Conservation (phyloP, 2,888 invertebrate species). For the Andrena dorsata region DNA sequence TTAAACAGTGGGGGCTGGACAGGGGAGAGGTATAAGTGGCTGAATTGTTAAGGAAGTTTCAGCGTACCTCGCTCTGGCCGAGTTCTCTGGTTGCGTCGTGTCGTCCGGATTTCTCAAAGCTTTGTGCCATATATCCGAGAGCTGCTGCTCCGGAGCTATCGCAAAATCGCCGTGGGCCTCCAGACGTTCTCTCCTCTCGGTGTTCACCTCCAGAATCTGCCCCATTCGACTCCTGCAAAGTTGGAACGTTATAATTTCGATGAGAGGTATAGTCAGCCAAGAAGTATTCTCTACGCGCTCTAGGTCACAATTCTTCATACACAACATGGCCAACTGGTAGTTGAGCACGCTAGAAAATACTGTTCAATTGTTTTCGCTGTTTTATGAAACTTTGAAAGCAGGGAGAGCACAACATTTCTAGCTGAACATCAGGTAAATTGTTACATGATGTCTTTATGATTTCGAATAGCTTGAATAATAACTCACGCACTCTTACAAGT, state of each 20-base stretch:
- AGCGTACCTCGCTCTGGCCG: conserved; percentile 75
- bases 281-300: not conserved
- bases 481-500: no score
- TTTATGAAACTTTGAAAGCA: no score
- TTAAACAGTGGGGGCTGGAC: not conserved
- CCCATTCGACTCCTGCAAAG: conserved; percentile 75
- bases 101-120: conserved; percentile 81
- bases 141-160: conserved; percentile 82
- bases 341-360: not conserved
- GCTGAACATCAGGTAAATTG: no score
- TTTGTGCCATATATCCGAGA: conserved; percentile 84
- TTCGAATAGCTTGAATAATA: no score
- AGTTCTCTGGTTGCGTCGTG: conserved; percentile 64
- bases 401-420: no score
- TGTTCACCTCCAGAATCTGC: conserved; percentile 83
- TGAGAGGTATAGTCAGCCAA: not conserved
- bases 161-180: conserved; percentile 82
- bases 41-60: not conserved
- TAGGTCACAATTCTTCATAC: not conserved
- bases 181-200: conserved; percentile 83
- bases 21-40: not conserved
- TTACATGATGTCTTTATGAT: no score
- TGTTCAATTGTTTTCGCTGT: not conserved
- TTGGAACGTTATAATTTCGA: not conserved
- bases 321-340: not conserved